Evolutionary conservation across 2,888 invertebrate genomes (phyloP).

Genomic region (Drosophila meridiana): DNA sequence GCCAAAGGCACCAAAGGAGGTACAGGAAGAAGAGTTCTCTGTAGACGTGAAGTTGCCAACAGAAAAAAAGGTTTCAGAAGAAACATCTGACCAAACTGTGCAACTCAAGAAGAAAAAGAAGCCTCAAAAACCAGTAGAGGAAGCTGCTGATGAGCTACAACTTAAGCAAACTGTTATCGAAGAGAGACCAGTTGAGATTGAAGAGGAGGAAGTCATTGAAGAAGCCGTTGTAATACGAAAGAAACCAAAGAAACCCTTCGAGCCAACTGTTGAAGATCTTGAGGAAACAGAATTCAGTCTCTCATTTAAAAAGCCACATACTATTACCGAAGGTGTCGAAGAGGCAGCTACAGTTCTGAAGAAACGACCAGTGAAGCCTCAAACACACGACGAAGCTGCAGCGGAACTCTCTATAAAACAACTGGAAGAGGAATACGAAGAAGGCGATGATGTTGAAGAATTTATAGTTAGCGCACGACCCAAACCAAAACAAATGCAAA

Average conservation of each 20-base stretch:
- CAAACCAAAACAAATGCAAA: conserved; percentile 85
- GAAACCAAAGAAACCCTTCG: conserved; percentile 75
- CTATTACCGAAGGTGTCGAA: conserved; percentile 85
- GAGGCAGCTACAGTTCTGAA: conserved; percentile 84
- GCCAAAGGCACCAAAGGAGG: conserved; percentile 78
- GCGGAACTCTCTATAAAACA: conserved; percentile 84
- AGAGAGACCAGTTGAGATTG: conserved; percentile 86
- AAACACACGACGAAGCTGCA: conserved; percentile 82
- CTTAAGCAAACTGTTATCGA: conserved; percentile 79
- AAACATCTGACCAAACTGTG: conserved; percentile 81
- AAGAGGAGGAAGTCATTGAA: conserved; percentile 86
- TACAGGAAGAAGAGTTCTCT: conserved; percentile 82
- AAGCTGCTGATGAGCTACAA: conserved; percentile 83
- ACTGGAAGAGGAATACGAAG: conserved; percentile 82
- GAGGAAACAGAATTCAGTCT: conserved; percentile 83
- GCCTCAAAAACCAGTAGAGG: conserved; percentile 72
- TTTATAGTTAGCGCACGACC: conserved; percentile 86
- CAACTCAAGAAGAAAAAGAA: conserved; percentile 83
- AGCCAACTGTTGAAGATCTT: conserved; percentile 79
- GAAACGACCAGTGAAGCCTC: conserved; percentile 78
- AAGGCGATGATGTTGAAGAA: conserved; percentile 86
- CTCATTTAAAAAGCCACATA: conserved; percentile 84
- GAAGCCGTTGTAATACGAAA: conserved; percentile 82
- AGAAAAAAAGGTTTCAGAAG: conserved; percentile 79
- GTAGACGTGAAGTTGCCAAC: conserved; percentile 79